A percentile compares a stretch with the other conserved stretches of the same genome.
Evolutionary conservation across 2,888 invertebrate genomes (phyloP).

Genomic region (Sinodicranocentrus sp.): DNA sequence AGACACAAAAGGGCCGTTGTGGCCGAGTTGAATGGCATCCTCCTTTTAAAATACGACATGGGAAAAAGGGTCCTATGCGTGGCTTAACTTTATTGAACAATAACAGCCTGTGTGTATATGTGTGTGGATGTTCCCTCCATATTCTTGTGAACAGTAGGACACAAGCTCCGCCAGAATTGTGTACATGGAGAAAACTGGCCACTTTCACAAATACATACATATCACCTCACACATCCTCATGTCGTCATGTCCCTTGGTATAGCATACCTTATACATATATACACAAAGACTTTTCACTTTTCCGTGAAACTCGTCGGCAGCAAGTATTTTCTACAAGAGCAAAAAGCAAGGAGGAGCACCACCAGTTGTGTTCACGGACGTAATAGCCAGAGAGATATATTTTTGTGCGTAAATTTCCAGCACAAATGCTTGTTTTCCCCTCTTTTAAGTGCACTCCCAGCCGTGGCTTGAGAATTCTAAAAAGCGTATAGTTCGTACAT

Average conservation of each 20-base stretch:
- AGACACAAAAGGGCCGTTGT: constrained; percentile 43
- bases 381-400: constrained; percentile 2
- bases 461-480: neutral
- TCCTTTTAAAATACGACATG: constrained; percentile 33
- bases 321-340: too few relatives aligned
- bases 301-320: too few relatives aligned
- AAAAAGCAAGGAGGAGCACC: too few relatives aligned
- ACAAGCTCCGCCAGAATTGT: neutral
- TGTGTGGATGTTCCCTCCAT: neutral
- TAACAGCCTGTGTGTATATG: constrained; percentile 37
- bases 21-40: constrained; percentile 43
- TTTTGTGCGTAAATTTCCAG: constrained; percentile 53
- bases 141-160: too few relatives aligned
- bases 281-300: too few relatives aligned
- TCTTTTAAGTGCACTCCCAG: constrained; percentile 25
- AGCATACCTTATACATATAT: too few relatives aligned
- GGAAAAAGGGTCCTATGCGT: constrained; percentile 8
- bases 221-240: too few relatives aligned
- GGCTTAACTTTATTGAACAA: constrained; percentile 54
- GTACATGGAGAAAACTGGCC: neutral
- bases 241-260: too few relatives aligned
- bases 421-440: constrained; percentile 23
- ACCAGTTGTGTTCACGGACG: neutral
- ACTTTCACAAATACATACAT: neutral
- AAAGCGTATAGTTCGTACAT: neutral